phyloP scores from a whole-genome alignment of 2,113 vertebrate species.

The Strigops habroptila region DNA sequence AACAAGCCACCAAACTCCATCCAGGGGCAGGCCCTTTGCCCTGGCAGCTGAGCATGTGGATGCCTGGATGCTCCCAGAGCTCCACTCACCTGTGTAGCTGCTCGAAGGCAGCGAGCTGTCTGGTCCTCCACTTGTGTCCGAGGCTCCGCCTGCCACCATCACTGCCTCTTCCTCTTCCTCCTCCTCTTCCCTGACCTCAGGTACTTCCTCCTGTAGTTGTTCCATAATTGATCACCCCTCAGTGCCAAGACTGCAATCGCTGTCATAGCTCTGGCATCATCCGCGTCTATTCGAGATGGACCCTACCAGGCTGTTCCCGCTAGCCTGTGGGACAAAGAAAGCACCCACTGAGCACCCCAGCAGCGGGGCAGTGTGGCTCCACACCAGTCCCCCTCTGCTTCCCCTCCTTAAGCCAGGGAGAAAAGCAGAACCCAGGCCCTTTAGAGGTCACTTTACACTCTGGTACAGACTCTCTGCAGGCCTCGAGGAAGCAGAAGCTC shows the following conservation, averaged over 20 bases:
- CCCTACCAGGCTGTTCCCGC: conserved; percentile 62
- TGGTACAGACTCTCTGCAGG: neutral
- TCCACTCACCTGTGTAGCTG: conserved; percentile 72
- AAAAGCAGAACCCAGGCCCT: neutral
- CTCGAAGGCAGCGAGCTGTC: conserved; percentile 70
- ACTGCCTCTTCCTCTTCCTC: conserved; percentile 80
- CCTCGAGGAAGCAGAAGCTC: neutral
- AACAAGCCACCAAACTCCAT: neutral
- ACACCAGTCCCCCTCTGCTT: neutral
- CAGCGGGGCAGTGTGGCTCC: neutral
- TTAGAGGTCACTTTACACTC: neutral
- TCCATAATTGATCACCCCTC: conserved; percentile 80
- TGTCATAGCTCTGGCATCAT: conserved; percentile 84
- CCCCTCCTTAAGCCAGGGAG: neutral
- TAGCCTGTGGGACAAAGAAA: conserved; percentile 54
- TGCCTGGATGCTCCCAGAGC: neutral
- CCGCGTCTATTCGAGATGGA: conserved; percentile 68
- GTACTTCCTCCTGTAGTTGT: conserved; percentile 78
- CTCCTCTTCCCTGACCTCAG: conserved; percentile 78
- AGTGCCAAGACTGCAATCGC: conserved; percentile 75
- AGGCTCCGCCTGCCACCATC: conserved; percentile 57
- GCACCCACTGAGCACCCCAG: neutral
- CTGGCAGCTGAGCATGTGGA: neutral
- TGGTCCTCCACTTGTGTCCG: conserved; percentile 70
- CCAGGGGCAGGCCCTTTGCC: neutral